Evolutionary conservation across 2,797 vertebrate genomes (phyloP), one percentile per base, ranked within the genome.

Genomic region (Sparidentex hasta): DNA sequence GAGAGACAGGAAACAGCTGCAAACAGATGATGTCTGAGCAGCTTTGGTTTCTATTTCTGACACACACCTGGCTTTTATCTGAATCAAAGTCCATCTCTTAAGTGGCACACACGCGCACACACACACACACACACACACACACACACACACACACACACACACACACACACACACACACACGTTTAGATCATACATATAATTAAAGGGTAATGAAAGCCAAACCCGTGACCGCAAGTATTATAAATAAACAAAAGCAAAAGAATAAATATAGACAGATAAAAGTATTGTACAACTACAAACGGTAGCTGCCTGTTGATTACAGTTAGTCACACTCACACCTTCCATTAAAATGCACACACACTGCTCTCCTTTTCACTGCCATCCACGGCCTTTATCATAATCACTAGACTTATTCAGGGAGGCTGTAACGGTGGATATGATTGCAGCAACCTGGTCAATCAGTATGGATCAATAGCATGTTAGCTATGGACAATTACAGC

Each of bases 21-120:
- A 75, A 72, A 74, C 33, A 71, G 67, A 77, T 76, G 71, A 78
- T 72, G 61, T 85, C 61, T 76, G 76, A 83, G 66, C 50, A 71
- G 83, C 65, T 80, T 75, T 27, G n/a, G 67, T 80, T 87, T 90
- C 89, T 85, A 87, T 86, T 87, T 87, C 82, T 71, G 79, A 87
- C 71, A 78, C 61, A 81, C 87, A 89, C 78, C 86, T 90, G 90
- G 75, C 86, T 86, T 86, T 89, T 71, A 83, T 87, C 75, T 61
- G 55, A 76, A 73, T 79, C 69, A 88, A 82, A 87, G 83, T 65
- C 51, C 58, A 56, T 58, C 58, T 72, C 71, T 80, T 63, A 41
- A 55, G 12, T 18, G 25, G 65, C 48, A 64, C 48, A 64, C 44
- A 59, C 54, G 58, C 44, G 51, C 54, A 74, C 56, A 4, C 38